Base-by-base conservation (phyloP, 2,888 invertebrate genomes). In the Polylopha cassiicola region DNA sequence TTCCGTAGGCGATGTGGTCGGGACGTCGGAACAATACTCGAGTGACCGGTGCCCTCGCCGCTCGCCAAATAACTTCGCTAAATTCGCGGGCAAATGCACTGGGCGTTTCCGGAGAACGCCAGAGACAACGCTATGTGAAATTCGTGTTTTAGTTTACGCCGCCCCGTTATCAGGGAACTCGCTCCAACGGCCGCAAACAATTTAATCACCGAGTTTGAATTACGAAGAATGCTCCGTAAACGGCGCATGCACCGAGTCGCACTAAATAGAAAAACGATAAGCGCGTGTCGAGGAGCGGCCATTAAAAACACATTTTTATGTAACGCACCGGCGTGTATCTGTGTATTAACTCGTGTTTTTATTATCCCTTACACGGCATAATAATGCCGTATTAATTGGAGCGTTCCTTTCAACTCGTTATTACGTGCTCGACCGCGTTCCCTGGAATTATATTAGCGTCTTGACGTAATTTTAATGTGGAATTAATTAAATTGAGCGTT, bases 1-100 rank as follows among this genome's bases (percentile, higher is more conserved):
- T 61, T 62, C 62, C 62, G 63, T 52, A 49, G 55, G 57, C 62
- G 63, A 57, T 61, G 58, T 52, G 61, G 53, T 42, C 41, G 55
- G 53, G 52, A 46, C 48, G 48, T 47, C 43, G 52, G 65, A 72
- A 74, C 73, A 73, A 73, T 72, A 63, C 60, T 55, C 56, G 54
- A 53, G 50, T 50, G 53, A 50, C 50, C 54, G 33, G 51, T 10
- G 27, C 41, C 26, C 48, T 50, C 47, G 47, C 46, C 36, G 37
- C 31, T 39, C 55, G 57, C 55, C 57, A 55, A 72, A 70, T 72
- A 74, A 72, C 65, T 72, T 65, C 50, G 52, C 58, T 55, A 53
- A 73, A 67, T 73, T 71, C 67, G 64, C 62, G 61, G 55, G 55
- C 63, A 68, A 73, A 73, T 75, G 72, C 73, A 73, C 62, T 61